Percentiles rank a stretch among this genome's conserved stretches.
Evolutionary conservation across 2,888 invertebrate genomes (phyloP).

Genomic region (Beris morrisii): DNA sequence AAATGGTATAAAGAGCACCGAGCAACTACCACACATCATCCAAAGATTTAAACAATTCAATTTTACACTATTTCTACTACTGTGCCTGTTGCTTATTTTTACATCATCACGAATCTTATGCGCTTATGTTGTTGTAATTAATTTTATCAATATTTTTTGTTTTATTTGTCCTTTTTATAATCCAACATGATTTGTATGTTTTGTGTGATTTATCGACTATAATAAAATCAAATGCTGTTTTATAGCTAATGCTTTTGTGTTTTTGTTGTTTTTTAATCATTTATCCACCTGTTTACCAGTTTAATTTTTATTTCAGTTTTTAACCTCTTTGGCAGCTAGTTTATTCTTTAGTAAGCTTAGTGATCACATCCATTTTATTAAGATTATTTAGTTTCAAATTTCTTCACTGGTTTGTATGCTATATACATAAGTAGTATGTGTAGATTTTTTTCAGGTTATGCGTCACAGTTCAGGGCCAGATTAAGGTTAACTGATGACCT

Average conservation of each 20-base stretch:
- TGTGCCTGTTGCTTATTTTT: conserved; percentile 21
- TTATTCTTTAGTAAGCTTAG: no score
- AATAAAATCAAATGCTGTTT: conserved; percentile 25
- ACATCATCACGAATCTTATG: conserved; percentile 2
- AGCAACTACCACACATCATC: conserved; percentile 21
- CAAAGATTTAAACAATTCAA: background rate
- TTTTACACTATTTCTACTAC: conserved; percentile 13
- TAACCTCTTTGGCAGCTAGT: conserved; percentile 1
- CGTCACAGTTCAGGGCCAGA: no score
- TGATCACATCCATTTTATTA: no score
- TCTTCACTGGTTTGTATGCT: no score
- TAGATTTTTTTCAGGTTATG: no score
- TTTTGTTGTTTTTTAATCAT: conserved; percentile 9
- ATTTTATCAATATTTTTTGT: conserved; percentile 18
- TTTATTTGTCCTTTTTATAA: conserved; percentile 8
- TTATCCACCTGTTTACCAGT: background rate
- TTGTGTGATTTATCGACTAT: conserved; percentile 11
- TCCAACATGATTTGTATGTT: conserved; percentile 9
- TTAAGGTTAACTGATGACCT: no score
- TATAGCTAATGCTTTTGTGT: conserved; percentile 30
- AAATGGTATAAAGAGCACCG: conserved; percentile 21
- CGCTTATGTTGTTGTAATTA: conserved; percentile 24
- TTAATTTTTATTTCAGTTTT: conserved; percentile 1
- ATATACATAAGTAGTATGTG: no score
- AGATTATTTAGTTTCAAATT: no score